These are phyloP conservation scores for Bambusicola thoracicus DNA, from an alignment of 2,113 vertebrate genomes.

Conservation along the genomic window DNA sequence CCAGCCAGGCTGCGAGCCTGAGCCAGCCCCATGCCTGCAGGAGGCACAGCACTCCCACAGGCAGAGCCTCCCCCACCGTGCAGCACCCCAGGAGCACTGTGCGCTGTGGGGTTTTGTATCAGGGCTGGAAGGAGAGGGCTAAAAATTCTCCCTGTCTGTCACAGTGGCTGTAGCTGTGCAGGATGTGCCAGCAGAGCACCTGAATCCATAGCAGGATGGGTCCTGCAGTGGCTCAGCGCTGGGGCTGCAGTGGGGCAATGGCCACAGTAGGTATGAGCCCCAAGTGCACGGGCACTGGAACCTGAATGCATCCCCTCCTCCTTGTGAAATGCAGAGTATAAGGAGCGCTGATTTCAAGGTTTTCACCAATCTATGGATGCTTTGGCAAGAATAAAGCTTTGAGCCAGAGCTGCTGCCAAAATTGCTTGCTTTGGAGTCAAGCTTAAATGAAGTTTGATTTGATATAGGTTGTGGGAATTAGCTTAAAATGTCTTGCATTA, in stretches of 20 bases:
- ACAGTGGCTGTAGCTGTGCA: not conserved
- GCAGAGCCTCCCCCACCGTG: not conserved
- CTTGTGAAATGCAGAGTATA: fast-evolving
- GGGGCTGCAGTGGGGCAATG: not conserved
- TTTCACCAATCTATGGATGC: not conserved
- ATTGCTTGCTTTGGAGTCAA: not conserved
- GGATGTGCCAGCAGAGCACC: not conserved
- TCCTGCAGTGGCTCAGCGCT: not conserved
- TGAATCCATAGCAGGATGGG: not conserved
- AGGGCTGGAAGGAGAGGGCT: not conserved
- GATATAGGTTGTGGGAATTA: not conserved
- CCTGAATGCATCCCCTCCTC: not conserved
- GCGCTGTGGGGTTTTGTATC: not conserved
- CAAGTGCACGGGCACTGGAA: fast-evolving
- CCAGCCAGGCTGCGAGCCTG: not conserved
- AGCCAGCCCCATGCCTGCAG: not conserved
- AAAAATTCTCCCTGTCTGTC: not conserved
- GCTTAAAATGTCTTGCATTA: not conserved
- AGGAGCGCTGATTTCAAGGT: fast-evolving
- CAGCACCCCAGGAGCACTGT: not conserved
- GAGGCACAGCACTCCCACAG: not conserved
- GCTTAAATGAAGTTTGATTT: not conserved
- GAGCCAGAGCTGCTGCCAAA: not conserved
- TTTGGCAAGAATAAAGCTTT: not conserved
- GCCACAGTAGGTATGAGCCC: not conserved